phyloP scores from a whole-genome alignment of 2,888 invertebrate genomes.

The Agrotis exclamationis region DNA sequence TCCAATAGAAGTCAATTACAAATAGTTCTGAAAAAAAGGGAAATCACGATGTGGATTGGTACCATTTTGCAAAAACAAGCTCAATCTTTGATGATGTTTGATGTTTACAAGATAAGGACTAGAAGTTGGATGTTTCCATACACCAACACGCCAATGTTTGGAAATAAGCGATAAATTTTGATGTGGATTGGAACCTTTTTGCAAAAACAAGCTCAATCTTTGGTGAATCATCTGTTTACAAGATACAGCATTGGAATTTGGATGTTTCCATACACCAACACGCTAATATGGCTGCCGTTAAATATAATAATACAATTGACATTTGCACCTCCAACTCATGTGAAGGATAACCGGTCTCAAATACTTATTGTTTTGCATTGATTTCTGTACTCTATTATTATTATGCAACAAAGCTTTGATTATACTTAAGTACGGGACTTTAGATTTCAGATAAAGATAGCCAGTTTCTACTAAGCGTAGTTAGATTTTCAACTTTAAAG shows the following conservation, averaged over 20 bases:
- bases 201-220: too few relatives aligned
- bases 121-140: background rate
- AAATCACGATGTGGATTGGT: too few relatives aligned
- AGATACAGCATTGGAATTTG: conserved; percentile 17
- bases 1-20: too few relatives aligned
- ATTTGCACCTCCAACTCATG: conserved; percentile 62
- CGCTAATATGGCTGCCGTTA: conserved; percentile 28
- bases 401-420: conserved; percentile 36
- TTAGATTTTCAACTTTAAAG: background rate
- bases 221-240: conserved; percentile 15
- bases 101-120: conserved; percentile 22
- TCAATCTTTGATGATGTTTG: background rate
- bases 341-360: conserved; percentile 66
- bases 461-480: background rate
- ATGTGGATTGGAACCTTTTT: too few relatives aligned
- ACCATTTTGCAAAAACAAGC: too few relatives aligned
- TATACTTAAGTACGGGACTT: conserved; percentile 29
- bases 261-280: conserved; percentile 28
- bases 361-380: conserved; percentile 50
- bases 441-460: background rate
- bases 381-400: conserved; percentile 49
- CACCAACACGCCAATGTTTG: conserved; percentile 22
- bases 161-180: too few relatives aligned
- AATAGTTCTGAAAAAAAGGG: too few relatives aligned
- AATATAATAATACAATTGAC: conserved; percentile 62